phyloP scores from a whole-genome alignment of 1,140 invertebrate genomes.

The Eriosoma lanigerum region DNA sequence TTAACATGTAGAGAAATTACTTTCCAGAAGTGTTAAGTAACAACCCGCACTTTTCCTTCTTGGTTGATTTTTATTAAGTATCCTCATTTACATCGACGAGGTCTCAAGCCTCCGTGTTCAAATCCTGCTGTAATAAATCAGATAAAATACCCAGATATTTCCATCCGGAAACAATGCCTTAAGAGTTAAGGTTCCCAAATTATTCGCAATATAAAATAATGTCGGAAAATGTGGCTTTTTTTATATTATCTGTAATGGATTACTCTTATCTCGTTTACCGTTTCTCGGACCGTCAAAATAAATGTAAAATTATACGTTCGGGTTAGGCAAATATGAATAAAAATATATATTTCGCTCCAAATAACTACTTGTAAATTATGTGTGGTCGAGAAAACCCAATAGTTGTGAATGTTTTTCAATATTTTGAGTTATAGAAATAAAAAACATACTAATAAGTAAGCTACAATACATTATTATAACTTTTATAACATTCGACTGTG shows the following conservation, averaged over 20 bases:
- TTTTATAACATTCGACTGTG: not conserved
- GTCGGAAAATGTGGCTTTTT: not conserved
- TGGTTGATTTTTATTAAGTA: too few species aligned
- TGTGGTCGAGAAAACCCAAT: too few species aligned
- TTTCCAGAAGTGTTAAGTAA: not conserved
- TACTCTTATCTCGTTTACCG: not conserved
- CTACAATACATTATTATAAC: too few species aligned
- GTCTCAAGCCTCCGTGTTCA: not conserved
- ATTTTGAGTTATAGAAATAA: too few species aligned
- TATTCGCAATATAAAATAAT: constrained; percentile 11
- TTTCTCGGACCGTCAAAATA: not conserved
- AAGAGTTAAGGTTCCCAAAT: not conserved
- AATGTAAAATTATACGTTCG: not conserved
- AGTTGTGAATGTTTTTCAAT: too few species aligned
- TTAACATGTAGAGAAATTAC: not conserved
- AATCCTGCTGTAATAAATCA: constrained; percentile 17
- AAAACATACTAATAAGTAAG: too few species aligned
- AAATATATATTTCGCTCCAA: too few species aligned
- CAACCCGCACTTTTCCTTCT: not conserved
- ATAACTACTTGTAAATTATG: too few species aligned
- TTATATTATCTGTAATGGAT: not conserved
- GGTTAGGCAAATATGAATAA: too few species aligned
- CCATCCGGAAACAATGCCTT: not conserved
- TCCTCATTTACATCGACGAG: not conserved
- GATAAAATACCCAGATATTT: constrained; percentile 16